Conservation (phyloP, 2,888 invertebrate genomes). For the Pasiphila rectangulata region DNA sequence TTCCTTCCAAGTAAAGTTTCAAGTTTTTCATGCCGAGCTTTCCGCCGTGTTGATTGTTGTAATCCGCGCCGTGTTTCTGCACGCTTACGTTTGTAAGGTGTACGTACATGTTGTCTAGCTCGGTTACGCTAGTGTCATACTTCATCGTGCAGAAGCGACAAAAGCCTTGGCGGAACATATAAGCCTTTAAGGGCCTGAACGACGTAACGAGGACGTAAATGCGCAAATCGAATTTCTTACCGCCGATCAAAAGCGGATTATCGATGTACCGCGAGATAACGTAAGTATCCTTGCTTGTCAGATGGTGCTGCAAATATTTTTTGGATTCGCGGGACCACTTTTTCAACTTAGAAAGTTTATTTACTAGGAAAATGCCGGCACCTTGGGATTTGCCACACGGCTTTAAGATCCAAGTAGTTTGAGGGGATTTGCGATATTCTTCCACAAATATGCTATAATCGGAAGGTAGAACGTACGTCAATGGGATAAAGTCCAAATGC, state of each 20-base stretch:
- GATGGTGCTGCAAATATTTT: conserved; percentile 89
- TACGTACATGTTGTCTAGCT: conserved; percentile 94
- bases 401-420: conserved; percentile 98
- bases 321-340: conserved; percentile 93
- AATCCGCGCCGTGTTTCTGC: conserved; percentile 95
- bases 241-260: conserved; percentile 95
- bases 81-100: conserved; percentile 98
- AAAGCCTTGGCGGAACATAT: conserved; percentile 94
- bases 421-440: conserved; percentile 94
- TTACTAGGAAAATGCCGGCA: conserved; percentile 95
- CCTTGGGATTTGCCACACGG: conserved; percentile 96
- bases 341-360: conserved; percentile 94
- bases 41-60: conserved; percentile 95
- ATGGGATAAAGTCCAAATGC: conserved; percentile 93
- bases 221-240: conserved; percentile 96
- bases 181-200: conserved; percentile 94
- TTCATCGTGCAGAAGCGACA: conserved; percentile 97
- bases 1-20: conserved; percentile 92
- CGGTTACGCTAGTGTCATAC: conserved; percentile 92
- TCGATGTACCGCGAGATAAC: conserved; percentile 97
- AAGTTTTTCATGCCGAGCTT: conserved; percentile 95
- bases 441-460: conserved; percentile 98
- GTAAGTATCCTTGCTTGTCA: conserved; percentile 90
- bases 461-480: conserved; percentile 95
- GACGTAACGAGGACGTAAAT: conserved; percentile 95